A percentile compares a stretch with the other conserved stretches of the same genome.
Evolutionary conservation across 92 coral and sea anemone species (phyloP).

Genomic region (Palythoa caribaeorum): DNA sequence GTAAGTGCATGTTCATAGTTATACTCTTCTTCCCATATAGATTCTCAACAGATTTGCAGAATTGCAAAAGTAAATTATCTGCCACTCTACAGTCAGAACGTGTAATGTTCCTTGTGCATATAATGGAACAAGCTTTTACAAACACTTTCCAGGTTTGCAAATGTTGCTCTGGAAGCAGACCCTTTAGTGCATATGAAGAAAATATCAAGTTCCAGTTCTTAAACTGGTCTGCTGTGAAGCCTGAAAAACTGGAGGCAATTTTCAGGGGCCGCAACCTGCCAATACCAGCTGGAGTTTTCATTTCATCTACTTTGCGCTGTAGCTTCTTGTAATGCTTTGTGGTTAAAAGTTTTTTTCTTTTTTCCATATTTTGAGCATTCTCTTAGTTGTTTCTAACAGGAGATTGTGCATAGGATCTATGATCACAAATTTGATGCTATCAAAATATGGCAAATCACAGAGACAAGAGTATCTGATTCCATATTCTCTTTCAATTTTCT

Average conservation of each 20-base stretch:
- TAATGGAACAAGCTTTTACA: constrained; percentile 60
- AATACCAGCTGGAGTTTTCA: constrained; percentile 69
- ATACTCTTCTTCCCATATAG: constrained; percentile 48
- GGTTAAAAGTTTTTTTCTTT: constrained; percentile 52
- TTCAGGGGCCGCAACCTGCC: constrained; percentile 73
- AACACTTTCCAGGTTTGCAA: constrained; percentile 67
- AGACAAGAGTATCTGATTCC: constrained; percentile 56
- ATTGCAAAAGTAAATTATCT: constrained; percentile 43
- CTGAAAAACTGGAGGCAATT: constrained; percentile 69
- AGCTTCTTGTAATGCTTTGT: constrained; percentile 49
- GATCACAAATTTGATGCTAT: constrained; percentile 64
- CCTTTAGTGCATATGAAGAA: constrained; percentile 69
- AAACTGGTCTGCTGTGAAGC: constrained; percentile 79
- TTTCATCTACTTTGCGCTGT: constrained; percentile 54
- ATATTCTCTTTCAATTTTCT: not conserved
- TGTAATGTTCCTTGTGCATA: constrained; percentile 52
- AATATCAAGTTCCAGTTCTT: constrained; percentile 37
- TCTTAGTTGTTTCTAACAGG: constrained; percentile 73
- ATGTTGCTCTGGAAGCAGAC: constrained; percentile 62
- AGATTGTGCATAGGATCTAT: constrained; percentile 85
- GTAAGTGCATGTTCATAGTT: constrained; percentile 62
- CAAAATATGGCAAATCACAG: constrained; percentile 71
- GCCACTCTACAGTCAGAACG: constrained; percentile 45
- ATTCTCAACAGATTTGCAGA: constrained; percentile 57
- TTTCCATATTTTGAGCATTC: constrained; percentile 71